Percentiles rank a stretch among this genome's conserved stretches.
These are phyloP conservation scores for Zophobas morio DNA, from an alignment of 1,140 invertebrate genomes.

Conservation along the genomic window DNA sequence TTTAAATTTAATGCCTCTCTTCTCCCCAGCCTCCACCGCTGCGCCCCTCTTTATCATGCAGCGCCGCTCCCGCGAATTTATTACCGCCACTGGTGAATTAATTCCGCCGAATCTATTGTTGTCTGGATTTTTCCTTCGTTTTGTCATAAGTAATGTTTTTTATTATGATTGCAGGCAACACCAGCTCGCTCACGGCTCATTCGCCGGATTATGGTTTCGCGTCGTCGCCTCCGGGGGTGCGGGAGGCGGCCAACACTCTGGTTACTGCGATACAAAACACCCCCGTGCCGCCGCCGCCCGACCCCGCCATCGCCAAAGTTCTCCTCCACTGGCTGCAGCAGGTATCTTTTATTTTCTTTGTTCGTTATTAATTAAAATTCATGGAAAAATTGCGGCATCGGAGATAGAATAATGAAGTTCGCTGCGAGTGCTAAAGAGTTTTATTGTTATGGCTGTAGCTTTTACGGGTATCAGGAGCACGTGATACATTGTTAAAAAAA, in stretches of 20 bases:
- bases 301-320: constrained; percentile 62
- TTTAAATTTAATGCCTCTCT: too few species aligned
- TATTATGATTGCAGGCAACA: constrained; percentile 62
- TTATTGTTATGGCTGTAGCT: too few species aligned
- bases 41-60: too few species aligned
- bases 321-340: constrained; percentile 65
- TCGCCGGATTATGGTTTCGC: constrained; percentile 66
- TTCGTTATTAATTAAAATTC: constrained; percentile 20
- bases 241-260: constrained; percentile 64
- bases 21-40: too few species aligned
- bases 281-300: constrained; percentile 60
- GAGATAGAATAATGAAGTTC: constrained; percentile 14
- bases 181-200: constrained; percentile 62
- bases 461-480: too few species aligned
- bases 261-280: constrained; percentile 63
- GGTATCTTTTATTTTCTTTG: constrained; percentile 51
- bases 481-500: too few species aligned
- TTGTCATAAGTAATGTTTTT: constrained; percentile 4
- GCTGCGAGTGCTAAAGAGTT: not conserved
- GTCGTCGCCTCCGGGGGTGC: constrained; percentile 60
- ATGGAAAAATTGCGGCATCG: constrained; percentile 15
- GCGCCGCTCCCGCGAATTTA: too few species aligned
- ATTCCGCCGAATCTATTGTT: too few species aligned
- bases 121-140: not conserved
- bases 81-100: too few species aligned